Evolutionary conservation across 2,888 invertebrate genomes (phyloP).

Genomic region (Arctia plantaginis): DNA sequence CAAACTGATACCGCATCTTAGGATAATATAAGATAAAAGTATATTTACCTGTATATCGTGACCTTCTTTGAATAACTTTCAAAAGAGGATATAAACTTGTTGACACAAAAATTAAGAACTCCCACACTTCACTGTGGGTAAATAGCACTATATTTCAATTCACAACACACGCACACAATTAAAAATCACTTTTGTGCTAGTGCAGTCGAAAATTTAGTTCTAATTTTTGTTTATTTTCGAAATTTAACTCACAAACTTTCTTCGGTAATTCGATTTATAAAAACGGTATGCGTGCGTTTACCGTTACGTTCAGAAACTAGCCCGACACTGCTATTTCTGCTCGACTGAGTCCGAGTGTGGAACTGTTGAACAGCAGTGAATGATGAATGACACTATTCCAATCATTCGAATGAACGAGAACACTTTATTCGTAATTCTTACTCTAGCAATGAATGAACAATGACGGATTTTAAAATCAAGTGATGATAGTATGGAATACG

Average conservation of each 20-base stretch:
- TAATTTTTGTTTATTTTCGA: slow-evolving; percentile 20
- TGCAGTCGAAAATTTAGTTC: slow-evolving; percentile 5
- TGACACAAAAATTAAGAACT: slow-evolving; percentile 57
- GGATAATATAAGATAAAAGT: slow-evolving; percentile 37
- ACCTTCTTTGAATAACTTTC: slow-evolving; percentile 71
- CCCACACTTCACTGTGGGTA: slow-evolving; percentile 27
- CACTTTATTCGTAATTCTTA: no score
- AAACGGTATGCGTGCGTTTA: slow-evolving; percentile 47
- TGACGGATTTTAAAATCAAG: no score
- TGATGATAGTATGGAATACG: no score
- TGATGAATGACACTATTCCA: neutral
- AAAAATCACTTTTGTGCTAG: slow-evolving; percentile 23
- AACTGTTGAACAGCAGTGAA: neutral
- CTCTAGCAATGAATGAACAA: no score
- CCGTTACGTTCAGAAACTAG: slow-evolving; percentile 53
- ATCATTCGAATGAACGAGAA: neutral
- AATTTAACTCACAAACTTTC: slow-evolving; percentile 33
- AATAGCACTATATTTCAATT: slow-evolving; percentile 20
- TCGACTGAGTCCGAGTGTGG: neutral
- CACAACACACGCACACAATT: slow-evolving; percentile 12
- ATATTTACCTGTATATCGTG: slow-evolving; percentile 66
- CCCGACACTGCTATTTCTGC: slow-evolving; percentile 14
- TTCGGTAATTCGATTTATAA: slow-evolving; percentile 16
- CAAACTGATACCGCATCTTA: neutral
- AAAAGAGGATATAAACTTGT: slow-evolving; percentile 59